Evolutionary conservation across 2,888 invertebrate genomes (phyloP).

Genomic region (Sclerodermus sp.): DNA sequence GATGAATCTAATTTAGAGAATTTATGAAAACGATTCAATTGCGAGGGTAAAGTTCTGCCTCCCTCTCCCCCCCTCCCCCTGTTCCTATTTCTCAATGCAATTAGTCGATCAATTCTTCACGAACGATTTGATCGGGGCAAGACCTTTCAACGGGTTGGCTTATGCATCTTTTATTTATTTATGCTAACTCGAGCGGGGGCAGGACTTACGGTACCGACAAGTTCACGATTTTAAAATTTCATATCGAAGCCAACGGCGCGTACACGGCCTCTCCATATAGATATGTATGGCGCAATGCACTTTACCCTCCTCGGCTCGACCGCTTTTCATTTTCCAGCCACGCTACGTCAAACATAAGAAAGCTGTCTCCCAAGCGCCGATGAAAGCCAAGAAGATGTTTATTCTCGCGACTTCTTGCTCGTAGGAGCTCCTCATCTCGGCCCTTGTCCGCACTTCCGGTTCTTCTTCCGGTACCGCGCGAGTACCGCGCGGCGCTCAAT

Average conservation of each 20-base stretch:
- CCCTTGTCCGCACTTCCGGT: no score
- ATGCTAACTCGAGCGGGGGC: conserved; percentile 37
- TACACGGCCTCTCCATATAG: conserved; percentile 11
- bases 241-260: conserved; percentile 30
- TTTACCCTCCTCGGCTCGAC: conserved; percentile 30
- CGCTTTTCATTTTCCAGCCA: conserved; percentile 37
- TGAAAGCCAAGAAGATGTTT: conserved; percentile 1
- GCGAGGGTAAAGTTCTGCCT: background rate
- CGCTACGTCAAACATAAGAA: conserved; percentile 8
- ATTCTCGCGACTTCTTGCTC: background rate
- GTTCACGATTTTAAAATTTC: conserved; percentile 47
- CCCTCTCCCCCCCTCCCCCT: background rate
- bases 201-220: conserved; percentile 18
- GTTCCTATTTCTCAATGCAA: background rate
- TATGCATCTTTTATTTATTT: conserved; percentile 50
- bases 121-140: conserved; percentile 2
- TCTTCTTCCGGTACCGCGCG: background rate
- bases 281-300: conserved; percentile 39
- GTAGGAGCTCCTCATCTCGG: no score
- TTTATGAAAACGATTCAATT: no score
- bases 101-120: background rate
- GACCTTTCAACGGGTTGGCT: conserved; percentile 9
- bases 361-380: no score
- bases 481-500: no score
- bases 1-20: no score